phyloP scores from a whole-genome alignment of 2,888 invertebrate genomes.

The Polietes domitor region DNA sequence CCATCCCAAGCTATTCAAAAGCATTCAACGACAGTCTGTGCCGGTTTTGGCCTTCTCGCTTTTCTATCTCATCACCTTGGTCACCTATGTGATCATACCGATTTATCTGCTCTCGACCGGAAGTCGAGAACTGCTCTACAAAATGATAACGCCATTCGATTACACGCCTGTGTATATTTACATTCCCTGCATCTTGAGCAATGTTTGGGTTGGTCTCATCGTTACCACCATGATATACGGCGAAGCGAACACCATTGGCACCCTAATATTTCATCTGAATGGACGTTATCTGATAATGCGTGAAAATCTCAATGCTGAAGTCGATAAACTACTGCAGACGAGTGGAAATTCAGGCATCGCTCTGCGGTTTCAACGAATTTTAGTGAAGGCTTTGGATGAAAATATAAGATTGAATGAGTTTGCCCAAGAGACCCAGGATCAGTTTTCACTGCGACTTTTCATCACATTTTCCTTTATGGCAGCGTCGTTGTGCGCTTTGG shows the following conservation, averaged over 20 bases:
- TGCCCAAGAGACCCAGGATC: slow-evolving; percentile 70
- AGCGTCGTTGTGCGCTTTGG: slow-evolving; percentile 71
- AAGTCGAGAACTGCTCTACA: slow-evolving; percentile 51
- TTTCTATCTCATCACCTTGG: slow-evolving; percentile 67
- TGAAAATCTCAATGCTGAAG: slow-evolving; percentile 66
- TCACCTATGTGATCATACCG: slow-evolving; percentile 67
- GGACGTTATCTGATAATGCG: slow-evolving; percentile 71
- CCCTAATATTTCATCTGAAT: slow-evolving; percentile 72
- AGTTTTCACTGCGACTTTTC: slow-evolving; percentile 74
- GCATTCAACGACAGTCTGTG: slow-evolving; percentile 66
- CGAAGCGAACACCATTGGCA: slow-evolving; percentile 72
- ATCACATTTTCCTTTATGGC: slow-evolving; percentile 74
- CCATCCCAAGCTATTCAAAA: slow-evolving; percentile 61
- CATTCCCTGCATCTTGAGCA: slow-evolving; percentile 66
- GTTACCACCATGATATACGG: slow-evolving; percentile 70
- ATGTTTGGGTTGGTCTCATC: slow-evolving; percentile 70
- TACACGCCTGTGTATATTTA: slow-evolving; percentile 68
- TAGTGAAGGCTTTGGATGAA: slow-evolving; percentile 57
- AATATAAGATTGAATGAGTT: slow-evolving; percentile 73
- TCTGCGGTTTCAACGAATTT: neutral
- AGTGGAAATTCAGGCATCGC: neutral
- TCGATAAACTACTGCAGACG: slow-evolving; percentile 61
- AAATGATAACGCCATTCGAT: slow-evolving; percentile 60
- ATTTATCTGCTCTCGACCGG: slow-evolving; percentile 64
- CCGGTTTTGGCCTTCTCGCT: slow-evolving; percentile 67